These are phyloP conservation scores for Cephus pygmeus DNA, from an alignment of 2,888 invertebrate genomes.

Conservation along the genomic window DNA sequence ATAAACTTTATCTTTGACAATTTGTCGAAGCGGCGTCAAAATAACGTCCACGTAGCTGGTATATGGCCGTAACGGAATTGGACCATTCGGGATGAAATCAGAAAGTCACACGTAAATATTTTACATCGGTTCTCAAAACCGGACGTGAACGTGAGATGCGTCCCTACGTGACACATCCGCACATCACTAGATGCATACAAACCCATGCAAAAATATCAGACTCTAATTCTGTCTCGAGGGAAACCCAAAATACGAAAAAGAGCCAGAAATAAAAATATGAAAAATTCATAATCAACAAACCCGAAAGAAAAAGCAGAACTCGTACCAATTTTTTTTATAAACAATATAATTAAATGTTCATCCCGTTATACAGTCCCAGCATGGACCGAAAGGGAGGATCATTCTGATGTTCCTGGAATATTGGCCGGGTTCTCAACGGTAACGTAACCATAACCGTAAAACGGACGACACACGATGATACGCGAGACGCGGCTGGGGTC, in stretches of 20 bases:
- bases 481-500: conserved; percentile 25
- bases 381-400: neutral
- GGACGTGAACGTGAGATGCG: neutral
- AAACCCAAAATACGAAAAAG: no score
- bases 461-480: conserved; percentile 39
- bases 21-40: neutral
- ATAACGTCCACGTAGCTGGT: neutral
- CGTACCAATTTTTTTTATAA: no score
- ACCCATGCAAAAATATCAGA: no score
- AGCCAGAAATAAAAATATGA: neutral
- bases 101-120: neutral
- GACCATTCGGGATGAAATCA: neutral
- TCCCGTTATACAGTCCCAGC: neutral
- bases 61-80: neutral
- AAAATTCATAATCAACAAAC: neutral
- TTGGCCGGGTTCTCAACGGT: neutral
- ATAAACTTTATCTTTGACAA: neutral
- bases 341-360: no score
- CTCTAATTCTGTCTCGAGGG: no score
- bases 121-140: neutral
- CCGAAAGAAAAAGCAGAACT: neutral
- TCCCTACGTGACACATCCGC: neutral
- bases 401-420: neutral
- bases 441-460: conserved; percentile 29
- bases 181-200: no score